Evolutionary conservation across 1,140 invertebrate species (phyloP).

Genomic region (Diachasma alloeum): DNA sequence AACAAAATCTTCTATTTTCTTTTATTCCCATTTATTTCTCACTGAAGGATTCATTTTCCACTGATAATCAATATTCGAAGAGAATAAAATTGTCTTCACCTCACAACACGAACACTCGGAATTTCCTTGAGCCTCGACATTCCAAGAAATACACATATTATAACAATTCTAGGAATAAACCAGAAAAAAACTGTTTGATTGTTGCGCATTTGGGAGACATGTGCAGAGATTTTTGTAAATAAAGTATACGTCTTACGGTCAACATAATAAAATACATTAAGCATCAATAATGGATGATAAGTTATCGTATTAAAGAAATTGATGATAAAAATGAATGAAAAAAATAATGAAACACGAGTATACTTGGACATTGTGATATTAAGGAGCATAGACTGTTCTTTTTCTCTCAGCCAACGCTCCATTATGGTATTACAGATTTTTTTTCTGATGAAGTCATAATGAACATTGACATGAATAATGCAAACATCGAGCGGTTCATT

Average conservation of each 20-base stretch:
- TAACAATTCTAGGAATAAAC: constrained; percentile 10
- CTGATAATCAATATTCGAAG: no score
- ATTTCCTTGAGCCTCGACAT: no score
- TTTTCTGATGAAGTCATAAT: no score
- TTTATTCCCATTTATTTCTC: no score
- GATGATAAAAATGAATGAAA: neutral
- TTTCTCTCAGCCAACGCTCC: constrained; percentile 37
- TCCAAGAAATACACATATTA: neutral
- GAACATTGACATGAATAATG: no score
- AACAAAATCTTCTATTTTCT: no score
- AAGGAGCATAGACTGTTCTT: constrained; percentile 33
- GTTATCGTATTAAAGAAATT: constrained; percentile 15
- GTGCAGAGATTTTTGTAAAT: constrained; percentile 52
- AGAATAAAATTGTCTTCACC: no score
- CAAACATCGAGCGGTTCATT: neutral
- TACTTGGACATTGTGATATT: constrained; percentile 59
- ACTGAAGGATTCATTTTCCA: no score
- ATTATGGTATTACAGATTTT: constrained; percentile 43
- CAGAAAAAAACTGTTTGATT: constrained; percentile 41
- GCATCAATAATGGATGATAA: constrained; percentile 27
- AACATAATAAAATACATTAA: constrained; percentile 13
- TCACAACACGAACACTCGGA: no score
- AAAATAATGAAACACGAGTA: constrained; percentile 43
- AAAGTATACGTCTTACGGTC: constrained; percentile 47
- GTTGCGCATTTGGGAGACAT: constrained; percentile 37